phyloP scores from a whole-genome alignment of 2,888 invertebrate genomes.

The Sceliomorpha sp. region DNA sequence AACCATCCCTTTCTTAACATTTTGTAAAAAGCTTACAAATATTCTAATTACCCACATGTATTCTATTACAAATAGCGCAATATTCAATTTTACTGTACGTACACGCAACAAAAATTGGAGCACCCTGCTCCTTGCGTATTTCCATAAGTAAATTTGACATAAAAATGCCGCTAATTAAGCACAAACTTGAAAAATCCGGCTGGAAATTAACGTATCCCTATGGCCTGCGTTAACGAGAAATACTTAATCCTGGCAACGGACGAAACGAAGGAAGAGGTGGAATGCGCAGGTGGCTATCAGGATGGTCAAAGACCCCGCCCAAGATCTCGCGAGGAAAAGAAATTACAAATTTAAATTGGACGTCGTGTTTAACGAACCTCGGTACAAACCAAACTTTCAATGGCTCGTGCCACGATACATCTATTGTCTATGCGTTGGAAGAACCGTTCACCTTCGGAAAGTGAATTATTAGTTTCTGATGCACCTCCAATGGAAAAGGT shows the following conservation, averaged over 20 bases:
- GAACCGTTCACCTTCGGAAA: too few species aligned
- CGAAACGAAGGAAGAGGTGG: slow-evolving; percentile 45
- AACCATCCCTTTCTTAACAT: too few species aligned
- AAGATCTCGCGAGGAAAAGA: slow-evolving; percentile 56
- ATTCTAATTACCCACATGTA: too few species aligned
- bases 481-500: too few species aligned
- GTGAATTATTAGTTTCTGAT: too few species aligned
- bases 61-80: too few species aligned
- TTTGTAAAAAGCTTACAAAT: too few species aligned
- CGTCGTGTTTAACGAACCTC: slow-evolving; percentile 46
- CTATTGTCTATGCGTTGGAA: too few species aligned
- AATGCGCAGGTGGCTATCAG: slow-evolving; percentile 58
- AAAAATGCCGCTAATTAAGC: slow-evolving; percentile 50
- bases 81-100: too few species aligned
- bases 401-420: slow-evolving; percentile 32
- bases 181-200: slow-evolving; percentile 31
- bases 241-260: slow-evolving; percentile 58
- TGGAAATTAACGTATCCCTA: slow-evolving; percentile 44
- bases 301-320: slow-evolving; percentile 59
- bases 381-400: slow-evolving; percentile 15
- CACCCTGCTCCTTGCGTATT: too few species aligned
- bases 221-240: slow-evolving; percentile 55
- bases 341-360: slow-evolving; percentile 58
- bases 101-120: too few species aligned
- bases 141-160: slow-evolving; percentile 51